Percentiles rank a stretch among this genome's conserved stretches.
Conservation (phyloP, 2,113 vertebrate genomes). For the Syngnathus scovelli region DNA sequence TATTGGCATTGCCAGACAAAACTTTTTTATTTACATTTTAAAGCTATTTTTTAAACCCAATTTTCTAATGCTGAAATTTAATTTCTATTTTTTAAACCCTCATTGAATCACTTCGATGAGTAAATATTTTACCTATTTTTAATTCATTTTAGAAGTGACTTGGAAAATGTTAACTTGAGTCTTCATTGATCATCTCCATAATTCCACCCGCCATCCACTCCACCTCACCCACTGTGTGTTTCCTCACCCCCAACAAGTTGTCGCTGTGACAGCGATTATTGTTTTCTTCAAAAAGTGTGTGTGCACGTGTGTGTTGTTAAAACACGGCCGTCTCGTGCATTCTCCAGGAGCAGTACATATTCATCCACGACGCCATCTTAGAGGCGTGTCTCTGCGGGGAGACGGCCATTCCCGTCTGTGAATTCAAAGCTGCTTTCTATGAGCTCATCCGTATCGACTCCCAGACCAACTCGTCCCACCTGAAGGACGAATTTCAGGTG, state of each 20-base stretch:
- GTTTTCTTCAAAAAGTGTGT: not conserved
- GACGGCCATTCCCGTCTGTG: constrained; percentile 93
- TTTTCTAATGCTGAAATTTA: not conserved
- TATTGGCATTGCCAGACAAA: not conserved
- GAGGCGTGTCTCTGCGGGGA: constrained; percentile 98
- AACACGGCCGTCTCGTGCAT: constrained; percentile 8
- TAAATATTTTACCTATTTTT: not conserved
- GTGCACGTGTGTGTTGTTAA: constrained; percentile 2
- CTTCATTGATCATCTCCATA: constrained; percentile 19
- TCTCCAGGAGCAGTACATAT: constrained; percentile 96
- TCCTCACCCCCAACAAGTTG: constrained; percentile 23
- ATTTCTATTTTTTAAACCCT: not conserved
- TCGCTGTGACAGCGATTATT: not conserved
- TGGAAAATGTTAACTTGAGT: constrained; percentile 3
- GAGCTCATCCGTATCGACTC: constrained; percentile 99
- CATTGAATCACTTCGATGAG: not conserved
- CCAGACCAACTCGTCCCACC: constrained; percentile 96
- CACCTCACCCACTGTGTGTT: constrained; percentile 32
- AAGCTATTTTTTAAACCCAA: not conserved
- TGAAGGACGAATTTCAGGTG: constrained; percentile 99
- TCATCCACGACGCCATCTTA: constrained; percentile 98
- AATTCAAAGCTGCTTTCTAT: constrained; percentile 97
- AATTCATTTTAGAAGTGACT: not conserved
- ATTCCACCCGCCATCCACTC: constrained; percentile 40
- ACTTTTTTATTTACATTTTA: not conserved